Evolutionary conservation across 2,888 invertebrate species (phyloP).

Genomic region (Coronaproctus castanopsis): DNA sequence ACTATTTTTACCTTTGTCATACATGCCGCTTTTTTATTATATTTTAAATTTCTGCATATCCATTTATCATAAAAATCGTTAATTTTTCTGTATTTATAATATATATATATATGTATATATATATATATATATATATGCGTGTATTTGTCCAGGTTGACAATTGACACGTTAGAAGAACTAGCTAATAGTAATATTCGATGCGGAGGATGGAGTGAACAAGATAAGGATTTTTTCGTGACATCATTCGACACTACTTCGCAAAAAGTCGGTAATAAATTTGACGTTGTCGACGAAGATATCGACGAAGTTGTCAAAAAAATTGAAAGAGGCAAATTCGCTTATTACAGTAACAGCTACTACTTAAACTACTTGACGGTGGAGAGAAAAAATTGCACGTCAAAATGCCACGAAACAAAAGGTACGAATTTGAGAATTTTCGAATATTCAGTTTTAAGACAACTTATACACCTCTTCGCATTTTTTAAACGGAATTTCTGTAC

Average conservation of each 20-base stretch:
- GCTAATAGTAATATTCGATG: conserved; percentile 37
- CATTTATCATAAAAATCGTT: too few species aligned
- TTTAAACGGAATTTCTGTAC: too few species aligned
- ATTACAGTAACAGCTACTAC: conserved; percentile 56
- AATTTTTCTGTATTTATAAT: too few species aligned
- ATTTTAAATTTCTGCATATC: too few species aligned
- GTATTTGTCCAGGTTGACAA: conserved; percentile 58
- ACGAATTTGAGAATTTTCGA: background rate
- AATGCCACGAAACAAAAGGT: conserved; percentile 10
- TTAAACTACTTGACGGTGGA: conserved; percentile 40
- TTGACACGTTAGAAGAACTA: conserved; percentile 51
- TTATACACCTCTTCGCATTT: too few species aligned
- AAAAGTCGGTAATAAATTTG: conserved; percentile 44
- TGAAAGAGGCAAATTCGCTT: conserved; percentile 48
- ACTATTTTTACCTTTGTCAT: too few species aligned
- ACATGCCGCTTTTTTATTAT: too few species aligned
- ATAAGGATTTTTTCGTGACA: conserved; percentile 44
- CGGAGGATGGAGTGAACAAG: conserved; percentile 52
- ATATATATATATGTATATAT: too few species aligned
- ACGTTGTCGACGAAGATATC: conserved; percentile 26
- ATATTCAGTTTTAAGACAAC: background rate
- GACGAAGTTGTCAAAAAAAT: conserved; percentile 46
- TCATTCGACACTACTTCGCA: conserved; percentile 45
- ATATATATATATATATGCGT: too few species aligned
- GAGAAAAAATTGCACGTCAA: conserved; percentile 9